Conservation (phyloP, 2,113 vertebrate species). For the Oryzias curvinotus region DNA sequence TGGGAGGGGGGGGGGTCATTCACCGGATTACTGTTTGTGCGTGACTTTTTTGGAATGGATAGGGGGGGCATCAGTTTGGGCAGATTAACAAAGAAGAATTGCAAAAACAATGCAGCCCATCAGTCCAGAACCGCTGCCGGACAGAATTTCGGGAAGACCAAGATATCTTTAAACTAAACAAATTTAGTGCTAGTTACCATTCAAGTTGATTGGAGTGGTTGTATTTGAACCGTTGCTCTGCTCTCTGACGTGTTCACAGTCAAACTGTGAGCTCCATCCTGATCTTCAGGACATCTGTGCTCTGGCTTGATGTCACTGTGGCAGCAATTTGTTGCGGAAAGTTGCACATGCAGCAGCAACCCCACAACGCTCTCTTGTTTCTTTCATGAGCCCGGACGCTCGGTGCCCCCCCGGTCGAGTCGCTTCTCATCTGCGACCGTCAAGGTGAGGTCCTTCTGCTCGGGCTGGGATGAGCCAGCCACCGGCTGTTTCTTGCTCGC, state of each 20-base stretch:
- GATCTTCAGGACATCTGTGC: conserved; percentile 19
- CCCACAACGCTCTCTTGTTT: conserved; percentile 12
- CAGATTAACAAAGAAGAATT: too few relatives aligned
- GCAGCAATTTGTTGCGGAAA: conserved; percentile 23
- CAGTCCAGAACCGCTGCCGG: too few relatives aligned
- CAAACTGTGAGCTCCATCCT: not conserved
- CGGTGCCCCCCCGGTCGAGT: conserved; percentile 43
- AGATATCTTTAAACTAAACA: too few relatives aligned
- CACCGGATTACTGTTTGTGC: too few relatives aligned
- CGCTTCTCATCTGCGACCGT: conserved; percentile 59
- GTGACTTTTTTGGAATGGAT: too few relatives aligned
- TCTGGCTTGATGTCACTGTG: conserved; percentile 16
- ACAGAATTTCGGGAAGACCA: too few relatives aligned
- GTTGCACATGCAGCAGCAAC: conserved; percentile 22
- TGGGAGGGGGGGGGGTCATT: too few relatives aligned
- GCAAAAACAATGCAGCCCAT: too few relatives aligned
- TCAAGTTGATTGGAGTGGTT: too few relatives aligned
- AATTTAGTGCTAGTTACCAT: too few relatives aligned
- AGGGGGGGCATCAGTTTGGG: too few relatives aligned
- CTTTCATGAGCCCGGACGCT: conserved; percentile 7
- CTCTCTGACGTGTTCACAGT: not conserved
- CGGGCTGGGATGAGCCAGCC: conserved; percentile 50
- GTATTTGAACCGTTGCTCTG: too few relatives aligned
- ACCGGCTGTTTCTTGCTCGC: conserved; percentile 70
- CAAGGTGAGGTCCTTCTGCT: conserved; percentile 63